Evolutionary conservation across 2,888 invertebrate genomes (phyloP).

Genomic region (Eledone cirrhosa): DNA sequence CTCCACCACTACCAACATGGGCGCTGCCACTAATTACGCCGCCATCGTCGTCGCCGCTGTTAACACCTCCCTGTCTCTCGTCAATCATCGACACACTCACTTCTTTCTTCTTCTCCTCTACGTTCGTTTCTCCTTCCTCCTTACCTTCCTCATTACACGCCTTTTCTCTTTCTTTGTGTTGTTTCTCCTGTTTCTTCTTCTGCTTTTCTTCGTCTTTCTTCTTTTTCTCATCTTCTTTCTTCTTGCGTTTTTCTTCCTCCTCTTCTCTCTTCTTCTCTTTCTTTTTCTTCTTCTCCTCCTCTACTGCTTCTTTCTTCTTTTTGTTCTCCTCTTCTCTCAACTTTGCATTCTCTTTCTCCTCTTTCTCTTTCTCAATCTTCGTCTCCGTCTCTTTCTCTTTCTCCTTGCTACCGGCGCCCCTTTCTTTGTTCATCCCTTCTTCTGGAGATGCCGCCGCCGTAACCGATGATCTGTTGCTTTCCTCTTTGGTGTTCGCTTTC

Average conservation of each 20-base stretch:
- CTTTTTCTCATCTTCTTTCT: not conserved
- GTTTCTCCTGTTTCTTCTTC: conserved; percentile 6
- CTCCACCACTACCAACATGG: not conserved
- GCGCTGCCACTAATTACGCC: conserved; percentile 6
- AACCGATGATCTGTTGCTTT: no score
- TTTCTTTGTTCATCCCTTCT: conserved; percentile 4
- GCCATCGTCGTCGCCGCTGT: not conserved
- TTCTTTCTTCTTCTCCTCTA: conserved; percentile 7
- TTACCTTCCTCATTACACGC: conserved; percentile 19
- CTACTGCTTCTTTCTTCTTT: conserved; percentile 28
- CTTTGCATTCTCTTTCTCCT: not conserved
- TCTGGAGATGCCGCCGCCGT: not conserved
- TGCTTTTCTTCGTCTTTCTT: conserved; percentile 31
- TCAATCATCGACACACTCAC: no score
- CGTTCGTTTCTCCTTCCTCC: conserved; percentile 16
- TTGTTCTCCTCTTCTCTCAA: conserved; percentile 30
- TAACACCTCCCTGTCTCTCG: no score
- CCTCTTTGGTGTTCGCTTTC: not conserved
- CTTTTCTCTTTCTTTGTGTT: conserved; percentile 17
- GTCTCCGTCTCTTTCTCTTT: not conserved
- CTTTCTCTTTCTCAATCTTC: not conserved
- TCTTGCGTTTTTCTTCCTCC: conserved; percentile 15
- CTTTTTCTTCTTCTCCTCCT: conserved; percentile 27
- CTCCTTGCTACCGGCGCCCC: not conserved
- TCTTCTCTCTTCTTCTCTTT: conserved; percentile 30